These are phyloP conservation scores for Hemaris fuciformis DNA, from an alignment of 2,888 invertebrate genomes.

Conservation along the genomic window DNA sequence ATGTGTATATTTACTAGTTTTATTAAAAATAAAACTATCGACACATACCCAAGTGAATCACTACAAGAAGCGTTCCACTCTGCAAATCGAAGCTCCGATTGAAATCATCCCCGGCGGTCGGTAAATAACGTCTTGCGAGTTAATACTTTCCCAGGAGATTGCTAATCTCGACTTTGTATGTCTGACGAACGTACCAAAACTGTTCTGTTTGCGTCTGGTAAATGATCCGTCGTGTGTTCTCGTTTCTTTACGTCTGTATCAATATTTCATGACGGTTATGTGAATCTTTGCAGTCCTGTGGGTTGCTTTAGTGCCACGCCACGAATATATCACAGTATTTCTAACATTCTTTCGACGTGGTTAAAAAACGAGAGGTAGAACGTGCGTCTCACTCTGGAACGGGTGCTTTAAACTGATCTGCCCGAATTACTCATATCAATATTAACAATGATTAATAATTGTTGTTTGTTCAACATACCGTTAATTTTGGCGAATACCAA, in stretches of 20 bases:
- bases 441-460: too few species aligned
- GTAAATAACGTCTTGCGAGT: slow-evolving; percentile 74
- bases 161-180: slow-evolving; percentile 56
- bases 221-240: slow-evolving; percentile 24
- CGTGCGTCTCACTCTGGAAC: too few species aligned
- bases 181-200: slow-evolving; percentile 43
- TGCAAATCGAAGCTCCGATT: slow-evolving; percentile 69
- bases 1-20: too few species aligned
- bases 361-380: too few species aligned
- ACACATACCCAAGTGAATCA: slow-evolving; percentile 24
- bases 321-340: too few species aligned
- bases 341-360: too few species aligned
- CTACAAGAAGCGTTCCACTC: slow-evolving; percentile 45
- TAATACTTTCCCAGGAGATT: slow-evolving; percentile 75
- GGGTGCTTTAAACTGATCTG: too few species aligned
- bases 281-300: neutral
- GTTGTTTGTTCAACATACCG: too few species aligned
- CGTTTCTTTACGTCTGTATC: neutral
- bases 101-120: slow-evolving; percentile 65
- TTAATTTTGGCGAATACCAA: too few species aligned
- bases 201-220: slow-evolving; percentile 33
- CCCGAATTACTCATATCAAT: too few species aligned
- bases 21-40: neutral
- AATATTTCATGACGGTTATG: neutral
- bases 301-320: too few species aligned